Percentiles rank a stretch among this genome's conserved stretches.
These are phyloP conservation scores for Drosophila pseudotakahashii DNA, from an alignment of 2,888 invertebrate species.

Conservation along the genomic window DNA sequence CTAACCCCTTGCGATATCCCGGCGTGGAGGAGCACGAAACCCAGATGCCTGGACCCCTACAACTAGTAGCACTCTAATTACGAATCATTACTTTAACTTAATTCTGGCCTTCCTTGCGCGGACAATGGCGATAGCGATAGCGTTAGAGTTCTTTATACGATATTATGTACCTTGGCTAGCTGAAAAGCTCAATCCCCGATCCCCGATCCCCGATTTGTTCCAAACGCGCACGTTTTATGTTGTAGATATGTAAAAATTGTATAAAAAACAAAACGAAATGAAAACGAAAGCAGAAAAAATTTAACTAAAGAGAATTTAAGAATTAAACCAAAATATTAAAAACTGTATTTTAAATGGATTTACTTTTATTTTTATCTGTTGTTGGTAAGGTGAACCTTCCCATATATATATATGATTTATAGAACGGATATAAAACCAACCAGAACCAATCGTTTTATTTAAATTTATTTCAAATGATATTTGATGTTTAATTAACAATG, in stretches of 20 bases:
- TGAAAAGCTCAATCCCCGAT: slow-evolving; percentile 22
- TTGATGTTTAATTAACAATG: slow-evolving; percentile 77
- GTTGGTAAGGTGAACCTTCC: no score
- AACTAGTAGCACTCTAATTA: slow-evolving; percentile 1
- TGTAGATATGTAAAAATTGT: slow-evolving; percentile 77
- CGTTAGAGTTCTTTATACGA: slow-evolving; percentile 56
- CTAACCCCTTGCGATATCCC: not conserved
- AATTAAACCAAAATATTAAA: slow-evolving; percentile 5
- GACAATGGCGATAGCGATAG: slow-evolving; percentile 26
- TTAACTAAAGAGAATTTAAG: slow-evolving; percentile 21
- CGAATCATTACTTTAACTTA: slow-evolving; percentile 14
- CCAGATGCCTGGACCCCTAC: not conserved
- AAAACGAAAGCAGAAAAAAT: slow-evolving; percentile 26
- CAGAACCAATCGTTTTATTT: slow-evolving; percentile 52
- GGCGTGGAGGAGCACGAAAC: no score
- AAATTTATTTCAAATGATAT: slow-evolving; percentile 76
- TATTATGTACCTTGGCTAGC: slow-evolving; percentile 65
- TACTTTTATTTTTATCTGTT: no score
- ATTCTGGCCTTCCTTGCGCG: slow-evolving; percentile 19
- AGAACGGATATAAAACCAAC: not conserved
- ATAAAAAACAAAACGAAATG: slow-evolving; percentile 48
- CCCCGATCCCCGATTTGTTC: slow-evolving; percentile 22
- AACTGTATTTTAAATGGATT: not conserved
- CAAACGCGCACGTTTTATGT: slow-evolving; percentile 60
- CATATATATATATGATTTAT: not conserved